Base-by-base conservation (phyloP, 2,113 vertebrate genomes). In the Myrmophylax atrothorax region DNA sequence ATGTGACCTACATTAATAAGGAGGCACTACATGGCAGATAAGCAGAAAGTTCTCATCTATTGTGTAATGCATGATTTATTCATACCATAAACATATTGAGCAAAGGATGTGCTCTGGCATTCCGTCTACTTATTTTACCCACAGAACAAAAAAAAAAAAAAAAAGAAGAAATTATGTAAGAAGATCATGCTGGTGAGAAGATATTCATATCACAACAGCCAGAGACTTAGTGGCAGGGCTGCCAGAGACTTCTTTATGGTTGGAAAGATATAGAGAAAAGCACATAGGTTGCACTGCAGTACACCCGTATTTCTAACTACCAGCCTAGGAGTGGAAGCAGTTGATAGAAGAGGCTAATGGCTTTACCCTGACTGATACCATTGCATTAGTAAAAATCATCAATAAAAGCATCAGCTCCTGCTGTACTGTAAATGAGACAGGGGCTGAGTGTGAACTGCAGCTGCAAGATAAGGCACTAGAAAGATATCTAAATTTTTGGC, bases 341-440 rank as follows among this genome's bases (percentile, higher is more conserved):
- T 67, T 91, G 66, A 58, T 53, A 63, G 76, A 89, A 56, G 72
- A 96, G 84, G 55, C 69, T 83, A 96, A 86, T 77, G 84, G 90
- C 82, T 96, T 94, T 94, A 93, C 89, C 96, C 76, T 95, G 91
- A 87, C 60, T 94, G 90, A 90, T 96, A 69, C 50, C 62, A 53
- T 90, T 94, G 93, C 92, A 93, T 94, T 97, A 97, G 97, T 95
- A 96, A 97, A 97, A 97, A 94, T 91, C 56, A 89, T 90, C 94
- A 93, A 81, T 90, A 95, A 96, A 96, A 88, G 87, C 92, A 92
- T 97, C 92, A 92, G 5, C 88, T 89, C 86, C 70, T 40, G 63
- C 85, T 95, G 91, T 84, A 94, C 74, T 74, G 47, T 94, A 96
- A 95, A 93, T 88, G 87, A 83, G 53, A 88, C 52, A 78, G 68